Conservation (phyloP, 2,797 vertebrate species). For the Garrulus glandarius region DNA sequence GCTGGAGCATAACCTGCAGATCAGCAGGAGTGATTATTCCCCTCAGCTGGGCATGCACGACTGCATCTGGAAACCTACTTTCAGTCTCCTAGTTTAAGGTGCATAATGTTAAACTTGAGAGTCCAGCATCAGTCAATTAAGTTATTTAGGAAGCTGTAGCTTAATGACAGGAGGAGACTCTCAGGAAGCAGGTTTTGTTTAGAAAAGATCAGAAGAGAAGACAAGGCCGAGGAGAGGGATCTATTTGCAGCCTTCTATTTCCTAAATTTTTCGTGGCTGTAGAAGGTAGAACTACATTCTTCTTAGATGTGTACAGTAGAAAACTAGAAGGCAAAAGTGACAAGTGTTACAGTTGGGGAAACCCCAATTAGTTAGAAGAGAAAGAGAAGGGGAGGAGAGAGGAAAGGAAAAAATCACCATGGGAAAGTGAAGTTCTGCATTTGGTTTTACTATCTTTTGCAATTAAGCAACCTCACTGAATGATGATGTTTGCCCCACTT, state of each 20-base stretch:
- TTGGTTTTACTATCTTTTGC: neutral
- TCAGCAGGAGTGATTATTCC: neutral
- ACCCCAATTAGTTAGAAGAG: neutral
- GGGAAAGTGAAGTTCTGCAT: neutral
- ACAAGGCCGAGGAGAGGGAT: rapidly evolving
- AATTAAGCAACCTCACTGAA: neutral
- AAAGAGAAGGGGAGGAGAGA: neutral
- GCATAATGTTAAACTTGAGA: neutral
- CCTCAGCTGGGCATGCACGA: neutral
- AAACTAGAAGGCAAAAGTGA: neutral
- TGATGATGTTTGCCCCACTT: neutral
- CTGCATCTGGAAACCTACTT: neutral
- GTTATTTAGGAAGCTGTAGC: neutral
- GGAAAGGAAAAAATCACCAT: neutral
- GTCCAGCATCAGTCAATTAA: neutral
- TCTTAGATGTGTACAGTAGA: neutral
- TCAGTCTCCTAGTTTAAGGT: neutral
- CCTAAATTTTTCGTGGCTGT: neutral
- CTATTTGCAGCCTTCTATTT: neutral
- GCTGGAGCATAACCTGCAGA: neutral
- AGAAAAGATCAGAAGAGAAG: neutral
- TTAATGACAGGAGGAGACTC: neutral
- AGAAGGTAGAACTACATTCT: neutral
- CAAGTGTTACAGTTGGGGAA: neutral
- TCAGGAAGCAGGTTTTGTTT: neutral